A percentile compares a stretch with the other conserved stretches of the same genome.
Evolutionary conservation across 2,113 vertebrate genomes (phyloP).

Genomic region (Semicossyphus pulcher): DNA sequence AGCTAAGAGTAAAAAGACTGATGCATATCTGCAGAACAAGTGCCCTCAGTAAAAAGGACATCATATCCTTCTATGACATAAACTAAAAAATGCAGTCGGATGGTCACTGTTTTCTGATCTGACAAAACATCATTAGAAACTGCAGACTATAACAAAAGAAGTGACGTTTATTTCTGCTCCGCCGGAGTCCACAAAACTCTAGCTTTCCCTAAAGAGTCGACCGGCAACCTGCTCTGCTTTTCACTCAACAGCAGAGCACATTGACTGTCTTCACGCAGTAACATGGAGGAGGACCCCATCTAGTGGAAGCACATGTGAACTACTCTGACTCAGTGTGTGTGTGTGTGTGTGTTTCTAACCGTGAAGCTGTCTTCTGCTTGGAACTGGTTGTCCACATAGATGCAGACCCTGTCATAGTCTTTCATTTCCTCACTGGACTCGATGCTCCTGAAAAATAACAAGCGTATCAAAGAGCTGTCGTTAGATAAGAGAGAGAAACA

Average conservation of each 20-base stretch:
- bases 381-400: conserved; percentile 85
- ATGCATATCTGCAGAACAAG: not conserved
- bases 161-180: too few species aligned
- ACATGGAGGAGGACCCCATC: conserved; percentile 68
- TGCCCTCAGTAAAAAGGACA: too few species aligned
- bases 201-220: not conserved
- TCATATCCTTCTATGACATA: too few species aligned
- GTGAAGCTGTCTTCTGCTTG: conserved; percentile 81
- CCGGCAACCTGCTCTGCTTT: not conserved
- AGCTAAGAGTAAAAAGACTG: not conserved
- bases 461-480: not conserved
- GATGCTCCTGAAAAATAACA: conserved; percentile 74
- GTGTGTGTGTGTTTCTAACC: conserved; percentile 68
- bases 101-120: not conserved
- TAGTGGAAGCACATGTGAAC: conserved; percentile 64
- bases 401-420: conserved; percentile 80
- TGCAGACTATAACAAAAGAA: too few species aligned
- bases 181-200: too few species aligned
- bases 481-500: not conserved
- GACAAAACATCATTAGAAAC: too few species aligned
- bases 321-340: not conserved
- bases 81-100: not conserved
- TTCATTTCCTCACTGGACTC: conserved; percentile 82
- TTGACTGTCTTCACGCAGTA: too few species aligned
- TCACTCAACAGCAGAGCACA: not conserved